Evolutionary conservation across 2,113 vertebrate genomes (phyloP).

Genomic region (Elephas maximus): DNA sequence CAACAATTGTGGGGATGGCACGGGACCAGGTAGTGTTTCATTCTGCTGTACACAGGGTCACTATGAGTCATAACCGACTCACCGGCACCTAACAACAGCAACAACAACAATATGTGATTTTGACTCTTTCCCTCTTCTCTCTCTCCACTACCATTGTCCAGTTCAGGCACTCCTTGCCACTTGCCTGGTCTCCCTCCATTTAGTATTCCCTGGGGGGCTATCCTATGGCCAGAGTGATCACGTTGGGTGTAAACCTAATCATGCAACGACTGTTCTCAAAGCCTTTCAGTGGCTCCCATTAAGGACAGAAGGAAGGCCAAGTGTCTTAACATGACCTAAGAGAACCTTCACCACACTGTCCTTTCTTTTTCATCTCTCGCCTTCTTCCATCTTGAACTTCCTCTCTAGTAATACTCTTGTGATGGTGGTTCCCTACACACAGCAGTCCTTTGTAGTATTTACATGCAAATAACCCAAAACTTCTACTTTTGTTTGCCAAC

Average conservation of each 20-base stretch:
- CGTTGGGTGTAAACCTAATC: neutral
- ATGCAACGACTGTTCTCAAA: neutral
- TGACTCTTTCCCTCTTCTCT: neutral
- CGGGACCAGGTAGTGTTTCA: no score
- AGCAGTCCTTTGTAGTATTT: neutral
- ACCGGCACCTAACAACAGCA: no score
- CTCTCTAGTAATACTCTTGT: neutral
- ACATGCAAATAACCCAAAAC: no score
- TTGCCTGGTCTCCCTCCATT: neutral
- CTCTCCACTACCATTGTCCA: neutral
- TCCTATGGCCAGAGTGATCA: neutral
- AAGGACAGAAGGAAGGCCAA: neutral
- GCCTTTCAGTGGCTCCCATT: neutral
- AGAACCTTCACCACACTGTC: neutral
- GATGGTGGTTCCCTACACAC: neutral
- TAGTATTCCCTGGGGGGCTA: neutral
- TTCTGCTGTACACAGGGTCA: no score
- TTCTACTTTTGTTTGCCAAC: no score
- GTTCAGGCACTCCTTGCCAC: neutral
- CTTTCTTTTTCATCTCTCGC: neutral
- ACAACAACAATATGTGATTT: neutral
- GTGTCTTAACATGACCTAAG: neutral
- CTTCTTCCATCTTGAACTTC: neutral
- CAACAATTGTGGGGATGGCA: no score
- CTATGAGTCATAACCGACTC: no score